Evolutionary conservation across 2,888 invertebrate species (phyloP).

Genomic region (Andrena praecox): DNA sequence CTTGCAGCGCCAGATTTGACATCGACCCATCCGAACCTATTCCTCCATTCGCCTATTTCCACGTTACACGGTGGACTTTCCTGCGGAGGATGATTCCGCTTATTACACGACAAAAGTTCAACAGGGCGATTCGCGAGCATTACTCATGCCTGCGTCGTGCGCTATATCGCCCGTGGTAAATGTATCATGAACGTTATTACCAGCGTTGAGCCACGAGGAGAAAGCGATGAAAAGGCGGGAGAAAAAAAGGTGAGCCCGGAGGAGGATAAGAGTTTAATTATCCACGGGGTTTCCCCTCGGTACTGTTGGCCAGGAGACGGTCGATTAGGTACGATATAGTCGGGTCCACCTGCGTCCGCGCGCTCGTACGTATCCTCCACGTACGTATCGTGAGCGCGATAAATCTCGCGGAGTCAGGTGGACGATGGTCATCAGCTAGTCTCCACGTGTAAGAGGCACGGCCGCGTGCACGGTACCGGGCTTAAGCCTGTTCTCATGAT

Average conservation of each 20-base stretch:
- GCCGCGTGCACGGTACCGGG: slow-evolving; percentile 61
- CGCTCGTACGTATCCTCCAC: slow-evolving; percentile 46
- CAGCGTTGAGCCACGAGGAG: slow-evolving; percentile 15
- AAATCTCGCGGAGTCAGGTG: slow-evolving; percentile 83
- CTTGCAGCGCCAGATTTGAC: not conserved
- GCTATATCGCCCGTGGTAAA: slow-evolving; percentile 45
- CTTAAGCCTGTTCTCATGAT: slow-evolving; percentile 80
- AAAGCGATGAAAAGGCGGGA: slow-evolving; percentile 40
- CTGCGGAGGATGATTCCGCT: slow-evolving; percentile 36
- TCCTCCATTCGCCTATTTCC: too few relatives aligned
- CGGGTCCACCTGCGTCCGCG: slow-evolving; percentile 43
- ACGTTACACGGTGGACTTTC: slow-evolving; percentile 8
- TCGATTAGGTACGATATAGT: slow-evolving; percentile 54
- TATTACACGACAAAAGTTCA: slow-evolving; percentile 42
- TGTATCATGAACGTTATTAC: slow-evolving; percentile 46
- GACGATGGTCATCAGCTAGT: slow-evolving; percentile 84
- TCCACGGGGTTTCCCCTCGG: slow-evolving; percentile 51
- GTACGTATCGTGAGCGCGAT: slow-evolving; percentile 79
- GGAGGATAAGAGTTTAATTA: slow-evolving; percentile 71
- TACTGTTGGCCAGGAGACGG: slow-evolving; percentile 30
- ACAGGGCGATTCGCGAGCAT: slow-evolving; percentile 35
- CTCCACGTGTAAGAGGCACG: slow-evolving; percentile 74
- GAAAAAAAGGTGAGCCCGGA: slow-evolving; percentile 31
- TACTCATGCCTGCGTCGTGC: slow-evolving; percentile 26
- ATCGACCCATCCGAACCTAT: too few relatives aligned